phyloP scores from a whole-genome alignment of 2,113 vertebrate genomes.

The Danionella cerebrum region DNA sequence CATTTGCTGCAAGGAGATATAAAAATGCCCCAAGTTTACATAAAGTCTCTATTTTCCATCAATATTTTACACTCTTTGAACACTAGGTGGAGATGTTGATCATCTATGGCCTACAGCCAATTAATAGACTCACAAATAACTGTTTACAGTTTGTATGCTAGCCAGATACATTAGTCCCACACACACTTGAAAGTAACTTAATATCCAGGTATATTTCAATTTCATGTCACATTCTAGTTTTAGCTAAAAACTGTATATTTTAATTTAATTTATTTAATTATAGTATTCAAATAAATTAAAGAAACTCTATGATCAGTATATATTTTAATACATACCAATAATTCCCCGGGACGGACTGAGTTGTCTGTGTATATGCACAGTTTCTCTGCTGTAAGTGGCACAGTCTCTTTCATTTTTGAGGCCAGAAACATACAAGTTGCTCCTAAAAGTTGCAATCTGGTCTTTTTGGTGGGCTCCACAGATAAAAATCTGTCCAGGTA shows the following conservation, averaged over 20 bases:
- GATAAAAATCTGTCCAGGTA: conserved; percentile 97
- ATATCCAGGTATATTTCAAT: not conserved
- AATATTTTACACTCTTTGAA: conserved; percentile 3
- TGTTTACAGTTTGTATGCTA: not conserved
- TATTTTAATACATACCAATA: conserved; percentile 78
- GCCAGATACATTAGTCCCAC: not conserved
- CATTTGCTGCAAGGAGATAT: conserved; percentile 78
- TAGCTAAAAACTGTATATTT: not conserved
- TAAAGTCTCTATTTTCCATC: not conserved
- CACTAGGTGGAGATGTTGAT: conserved; percentile 42
- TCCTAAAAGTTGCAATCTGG: conserved; percentile 86
- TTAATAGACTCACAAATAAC: conserved; percentile 5
- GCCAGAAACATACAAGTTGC: conserved; percentile 96
- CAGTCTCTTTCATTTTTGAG: conserved; percentile 98
- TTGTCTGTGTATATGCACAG: conserved; percentile 96
- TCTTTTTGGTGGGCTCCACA: conserved; percentile 86
- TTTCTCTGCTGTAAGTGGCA: conserved; percentile 91
- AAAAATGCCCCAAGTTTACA: conserved; percentile 10
- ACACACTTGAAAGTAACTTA: not conserved
- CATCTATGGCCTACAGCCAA: conserved; percentile 7
- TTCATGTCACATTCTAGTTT: not conserved
- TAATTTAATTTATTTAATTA: not conserved
- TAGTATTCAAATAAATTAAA: not conserved
- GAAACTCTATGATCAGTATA: not conserved
- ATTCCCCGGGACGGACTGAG: conserved; percentile 83